Base-by-base conservation (phyloP, 2,113 vertebrate species). In the Oxyura jamaicensis region DNA sequence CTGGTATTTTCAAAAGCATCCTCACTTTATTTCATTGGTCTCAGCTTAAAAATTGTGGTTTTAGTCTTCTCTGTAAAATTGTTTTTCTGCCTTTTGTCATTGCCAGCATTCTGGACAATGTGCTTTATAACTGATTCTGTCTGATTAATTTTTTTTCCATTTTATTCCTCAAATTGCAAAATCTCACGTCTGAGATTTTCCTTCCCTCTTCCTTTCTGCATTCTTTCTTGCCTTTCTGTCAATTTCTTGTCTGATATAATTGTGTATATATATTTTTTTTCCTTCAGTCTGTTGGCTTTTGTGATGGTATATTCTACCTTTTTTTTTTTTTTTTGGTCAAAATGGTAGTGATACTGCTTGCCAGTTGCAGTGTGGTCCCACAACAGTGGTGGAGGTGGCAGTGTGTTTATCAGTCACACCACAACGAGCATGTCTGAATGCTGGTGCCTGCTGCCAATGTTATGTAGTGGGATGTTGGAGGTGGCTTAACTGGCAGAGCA, bases 361-460 rank as follows among this genome's bases (percentile, higher is more conserved):
- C 53, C 56, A 5, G 25, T 66, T 88, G 68, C 44, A n/a, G 11
- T 31, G 44, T 25, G 6, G 8, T 60, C 42, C 11, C 20, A 19
- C 14, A 55, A 11, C 52, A 63, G n/a, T 42, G 18, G 79, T n/a
- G 29, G 72, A 77, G 67, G 31, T 11, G 6, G 3, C 11, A 35
- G 5, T 41, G 15, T 46, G 72, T 89, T 78, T 60, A 17, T 78
- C 44, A 88, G 23, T 13, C 33, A 66, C 69, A 20, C 21, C 21
- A 20, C 46, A 11, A 48, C 20, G 29, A 18, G 7, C 1, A 0
- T 22, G 42, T 59, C 12, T 0, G 48, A 48, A 28, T 31, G 41
- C 56, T 0, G 3, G 50, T 80, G 28, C 26, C 63, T 77, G 8
- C 48, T 83, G 31, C 13, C 21, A 11, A 48, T 48, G 46, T 48